Base-by-base conservation (phyloP, 2,888 invertebrate species). In the Hanleya hanleyi region DNA sequence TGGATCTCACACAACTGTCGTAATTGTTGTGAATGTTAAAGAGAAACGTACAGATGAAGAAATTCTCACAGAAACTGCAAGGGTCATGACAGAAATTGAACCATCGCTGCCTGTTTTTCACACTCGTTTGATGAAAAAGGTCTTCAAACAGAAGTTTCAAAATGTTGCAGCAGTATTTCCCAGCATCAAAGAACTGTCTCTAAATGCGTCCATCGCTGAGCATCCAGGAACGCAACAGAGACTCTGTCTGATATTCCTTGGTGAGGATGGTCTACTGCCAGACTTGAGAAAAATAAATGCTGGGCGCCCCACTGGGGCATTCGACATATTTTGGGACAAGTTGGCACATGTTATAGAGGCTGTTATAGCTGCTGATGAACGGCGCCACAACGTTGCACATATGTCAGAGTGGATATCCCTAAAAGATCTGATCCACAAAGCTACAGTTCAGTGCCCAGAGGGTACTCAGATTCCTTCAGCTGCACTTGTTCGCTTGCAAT, bases 401-500 rank as follows among this genome's bases (percentile, higher is more conserved):
- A 6, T 65, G 4, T 5, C 65, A 6, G 5, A 33, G 12, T 65
- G 51, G 51, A 18, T n/a, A n/a, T 51, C 22, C 7, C 7, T 51
- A 22, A 51, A 22, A 22, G 51, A 51, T 51, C 22, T 51, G 51
- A 51, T 51, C 7, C n/a, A 51, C 22, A 9, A 51, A 72, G 69
- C 77, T 12, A 61, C 35, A 33, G 61, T 72, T 0, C 26, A 29
- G 57, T 80, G 80, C 71, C 74, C 77, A n/a, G 71, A 74, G n/a
- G 51, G 33, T 26, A 75, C 77, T 7, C 69, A 70, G 1, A 61
- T 80, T 22, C 80, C 77, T 7, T 77, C 74, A 12, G 76, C 76
- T 57, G 71, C 68, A n/a, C 73, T 77, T 4, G 79, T 77, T 1
- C 49, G 77, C 22, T 66, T 80, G 0, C 80, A 77, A 70, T 78